Conservation (phyloP, 2,888 invertebrate genomes). For the Scotopteryx bipunctaria region DNA sequence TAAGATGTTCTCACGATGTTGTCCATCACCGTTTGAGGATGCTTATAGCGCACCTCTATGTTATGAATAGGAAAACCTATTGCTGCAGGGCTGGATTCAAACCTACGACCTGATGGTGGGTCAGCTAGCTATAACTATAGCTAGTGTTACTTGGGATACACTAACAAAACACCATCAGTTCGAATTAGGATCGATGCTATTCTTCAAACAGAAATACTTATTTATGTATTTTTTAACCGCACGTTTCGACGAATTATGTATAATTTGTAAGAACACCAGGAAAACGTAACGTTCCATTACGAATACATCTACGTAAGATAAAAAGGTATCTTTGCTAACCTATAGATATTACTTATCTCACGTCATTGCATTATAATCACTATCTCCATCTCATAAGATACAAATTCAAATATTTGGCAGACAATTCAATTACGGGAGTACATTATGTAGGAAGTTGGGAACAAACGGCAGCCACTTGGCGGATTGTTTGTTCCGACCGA, state of each 20-base stretch:
- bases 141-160: too few relatives aligned
- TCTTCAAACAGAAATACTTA: too few relatives aligned
- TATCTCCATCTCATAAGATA: slow-evolving; percentile 9
- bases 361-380: slow-evolving; percentile 15
- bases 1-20: too few relatives aligned
- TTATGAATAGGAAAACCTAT: too few relatives aligned
- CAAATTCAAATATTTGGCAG: slow-evolving; percentile 50
- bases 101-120: too few relatives aligned
- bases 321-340: slow-evolving; percentile 26
- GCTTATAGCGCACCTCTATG: too few relatives aligned
- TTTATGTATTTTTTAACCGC: too few relatives aligned
- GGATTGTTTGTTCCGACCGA: slow-evolving; percentile 52
- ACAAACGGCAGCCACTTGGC: slow-evolving; percentile 48
- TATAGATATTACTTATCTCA: slow-evolving; percentile 32
- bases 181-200: too few relatives aligned
- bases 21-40: too few relatives aligned
- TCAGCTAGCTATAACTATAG: too few relatives aligned
- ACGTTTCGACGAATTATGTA: neutral
- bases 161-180: too few relatives aligned
- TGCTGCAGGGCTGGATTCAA: too few relatives aligned
- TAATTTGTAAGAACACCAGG: neutral
- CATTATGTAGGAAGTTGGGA: slow-evolving; percentile 49
- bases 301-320: slow-evolving; percentile 12
- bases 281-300: slow-evolving; percentile 8
- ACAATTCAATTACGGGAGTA: slow-evolving; percentile 57